Conservation (phyloP, 2,113 vertebrate species). For the Urocynchramus pylzowi region DNA sequence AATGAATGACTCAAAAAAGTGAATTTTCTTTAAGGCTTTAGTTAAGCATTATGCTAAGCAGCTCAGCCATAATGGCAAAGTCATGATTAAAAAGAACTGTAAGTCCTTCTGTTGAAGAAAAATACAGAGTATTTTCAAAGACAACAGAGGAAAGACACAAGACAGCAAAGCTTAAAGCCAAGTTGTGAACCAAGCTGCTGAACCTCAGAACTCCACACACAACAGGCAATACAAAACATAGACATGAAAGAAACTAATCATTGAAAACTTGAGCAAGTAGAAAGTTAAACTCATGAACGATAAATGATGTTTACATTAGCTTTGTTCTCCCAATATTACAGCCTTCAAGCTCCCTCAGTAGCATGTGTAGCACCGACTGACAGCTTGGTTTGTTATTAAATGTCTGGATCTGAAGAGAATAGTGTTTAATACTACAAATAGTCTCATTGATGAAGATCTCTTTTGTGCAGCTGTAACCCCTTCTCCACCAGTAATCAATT, state of each 20-base stretch:
- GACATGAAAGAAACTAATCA: not conserved
- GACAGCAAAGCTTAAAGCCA: not conserved
- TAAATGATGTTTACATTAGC: slow-evolving; percentile 7
- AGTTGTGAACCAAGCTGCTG: not conserved
- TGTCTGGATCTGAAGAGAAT: not conserved
- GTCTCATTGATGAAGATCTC: not conserved
- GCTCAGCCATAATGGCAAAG: not conserved
- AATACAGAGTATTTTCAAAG: not conserved
- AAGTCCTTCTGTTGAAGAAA: not conserved
- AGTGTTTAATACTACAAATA: not conserved
- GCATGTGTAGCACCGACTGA: not conserved
- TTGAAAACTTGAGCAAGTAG: not conserved
- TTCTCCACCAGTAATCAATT: not conserved
- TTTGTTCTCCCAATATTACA: not conserved
- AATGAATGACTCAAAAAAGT: not conserved
- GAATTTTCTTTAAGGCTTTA: not conserved
- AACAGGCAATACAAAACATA: not conserved
- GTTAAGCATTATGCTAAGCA: not conserved
- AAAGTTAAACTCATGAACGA: slow-evolving; percentile 15
- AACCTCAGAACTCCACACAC: not conserved
- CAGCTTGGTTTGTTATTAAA: not conserved
- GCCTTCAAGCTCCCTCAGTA: not conserved
- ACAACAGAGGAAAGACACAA: not conserved
- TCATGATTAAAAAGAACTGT: not conserved
- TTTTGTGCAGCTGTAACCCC: not conserved